Evolutionary conservation across 2,113 vertebrate species (phyloP).

Genomic region (Peromyscus polionotus): DNA sequence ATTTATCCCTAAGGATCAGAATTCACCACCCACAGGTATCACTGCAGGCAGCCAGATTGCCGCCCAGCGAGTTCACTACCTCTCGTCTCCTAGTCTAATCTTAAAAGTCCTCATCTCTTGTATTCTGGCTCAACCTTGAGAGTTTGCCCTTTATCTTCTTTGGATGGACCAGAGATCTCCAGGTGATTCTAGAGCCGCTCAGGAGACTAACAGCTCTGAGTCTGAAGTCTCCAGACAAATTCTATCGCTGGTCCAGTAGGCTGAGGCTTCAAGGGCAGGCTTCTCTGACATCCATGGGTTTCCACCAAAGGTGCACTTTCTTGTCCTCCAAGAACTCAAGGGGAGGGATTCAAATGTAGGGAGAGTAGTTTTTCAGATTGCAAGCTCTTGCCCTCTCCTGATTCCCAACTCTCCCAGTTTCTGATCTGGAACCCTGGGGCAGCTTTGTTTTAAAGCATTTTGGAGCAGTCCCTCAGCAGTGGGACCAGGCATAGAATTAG

Average conservation of each 20-base stretch:
- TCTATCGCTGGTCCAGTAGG: fast-evolving
- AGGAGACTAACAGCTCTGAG: fast-evolving
- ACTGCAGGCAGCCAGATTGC: background rate
- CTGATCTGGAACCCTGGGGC: no score
- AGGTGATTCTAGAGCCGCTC: no score
- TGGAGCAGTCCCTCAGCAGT: background rate
- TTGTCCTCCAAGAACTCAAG: background rate
- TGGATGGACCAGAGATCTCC: fast-evolving
- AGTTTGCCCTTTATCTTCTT: fast-evolving
- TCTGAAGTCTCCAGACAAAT: background rate
- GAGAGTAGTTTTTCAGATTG: fast-evolving
- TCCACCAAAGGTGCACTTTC: no score
- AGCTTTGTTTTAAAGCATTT: background rate
- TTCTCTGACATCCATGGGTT: background rate
- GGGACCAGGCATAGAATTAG: no score
- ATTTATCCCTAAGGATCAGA: background rate
- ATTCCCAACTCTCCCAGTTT: no score
- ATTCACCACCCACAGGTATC: background rate
- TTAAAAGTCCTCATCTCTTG: background rate
- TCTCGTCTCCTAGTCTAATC: no score
- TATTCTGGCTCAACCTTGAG: background rate
- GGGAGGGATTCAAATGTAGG: background rate
- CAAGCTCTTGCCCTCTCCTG: background rate
- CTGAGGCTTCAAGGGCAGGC: no score
- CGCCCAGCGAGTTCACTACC: no score